phyloP scores from a whole-genome alignment of 2,113 vertebrate genomes.

The Tachuris rubrigastra region DNA sequence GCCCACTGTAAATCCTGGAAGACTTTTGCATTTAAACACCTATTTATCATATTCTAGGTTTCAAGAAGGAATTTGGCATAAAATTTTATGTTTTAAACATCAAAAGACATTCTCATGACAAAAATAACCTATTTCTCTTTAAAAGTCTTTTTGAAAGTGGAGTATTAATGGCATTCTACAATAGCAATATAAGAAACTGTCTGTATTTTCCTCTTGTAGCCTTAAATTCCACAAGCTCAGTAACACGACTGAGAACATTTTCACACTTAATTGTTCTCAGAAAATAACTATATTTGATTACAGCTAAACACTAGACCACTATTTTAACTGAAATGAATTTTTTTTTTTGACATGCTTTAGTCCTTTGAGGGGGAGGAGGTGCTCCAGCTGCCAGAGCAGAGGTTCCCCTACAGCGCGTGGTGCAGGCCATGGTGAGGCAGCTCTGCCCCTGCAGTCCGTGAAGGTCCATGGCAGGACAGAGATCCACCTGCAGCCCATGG shows the following conservation, averaged over 20 bases:
- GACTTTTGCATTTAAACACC: background rate
- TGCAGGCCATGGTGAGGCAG: background rate
- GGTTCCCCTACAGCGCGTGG: fast-evolving
- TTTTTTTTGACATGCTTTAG: background rate
- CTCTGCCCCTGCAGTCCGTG: background rate
- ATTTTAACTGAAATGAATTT: background rate
- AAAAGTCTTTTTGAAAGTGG: background rate
- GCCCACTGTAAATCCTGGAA: background rate
- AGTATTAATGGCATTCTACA: background rate
- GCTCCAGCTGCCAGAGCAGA: fast-evolving
- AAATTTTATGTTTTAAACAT: background rate
- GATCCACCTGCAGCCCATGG: background rate
- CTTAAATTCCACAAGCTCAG: background rate
- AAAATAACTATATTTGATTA: background rate
- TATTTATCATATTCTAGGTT: background rate
- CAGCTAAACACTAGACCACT: background rate
- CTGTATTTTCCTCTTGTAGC: background rate
- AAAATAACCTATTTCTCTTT: background rate
- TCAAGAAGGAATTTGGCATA: background rate
- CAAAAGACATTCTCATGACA: background rate
- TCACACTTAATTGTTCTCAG: background rate
- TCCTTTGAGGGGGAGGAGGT: background rate
- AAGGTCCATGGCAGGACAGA: background rate
- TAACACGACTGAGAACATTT: background rate
- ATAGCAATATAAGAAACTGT: background rate